phyloP scores from a whole-genome alignment of 1,140 invertebrate genomes.

The Sinonovacula constricta region DNA sequence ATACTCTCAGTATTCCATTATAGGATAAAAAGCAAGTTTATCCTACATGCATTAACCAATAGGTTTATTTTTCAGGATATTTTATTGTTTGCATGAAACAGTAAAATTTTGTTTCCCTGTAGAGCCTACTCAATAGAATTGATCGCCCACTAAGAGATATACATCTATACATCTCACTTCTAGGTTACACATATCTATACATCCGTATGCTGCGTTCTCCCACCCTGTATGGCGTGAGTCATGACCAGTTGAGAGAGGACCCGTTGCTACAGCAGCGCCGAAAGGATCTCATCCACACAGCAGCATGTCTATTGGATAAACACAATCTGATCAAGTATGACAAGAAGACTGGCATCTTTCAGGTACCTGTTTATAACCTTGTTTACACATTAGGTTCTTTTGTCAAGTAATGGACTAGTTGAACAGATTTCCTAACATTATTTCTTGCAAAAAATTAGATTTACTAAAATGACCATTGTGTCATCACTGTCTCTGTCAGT shows the following conservation, averaged over 20 bases:
- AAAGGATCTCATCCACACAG: slow-evolving; percentile 98
- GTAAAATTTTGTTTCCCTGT: no score
- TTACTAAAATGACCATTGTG: not conserved
- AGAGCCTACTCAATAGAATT: no score
- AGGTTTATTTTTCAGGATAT: no score
- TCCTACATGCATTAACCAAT: no score
- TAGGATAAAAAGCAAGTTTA: no score
- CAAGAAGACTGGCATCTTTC: slow-evolving; percentile 95
- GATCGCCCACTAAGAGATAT: no score
- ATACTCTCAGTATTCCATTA: no score
- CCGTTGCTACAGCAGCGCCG: slow-evolving; percentile 91
- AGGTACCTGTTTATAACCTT: slow-evolving; percentile 79
- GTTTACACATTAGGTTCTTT: not conserved
- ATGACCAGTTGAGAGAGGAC: slow-evolving; percentile 86
- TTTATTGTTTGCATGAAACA: no score
- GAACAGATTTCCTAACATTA: slow-evolving; percentile 6
- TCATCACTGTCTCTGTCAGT: not conserved
- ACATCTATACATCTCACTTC: no score
- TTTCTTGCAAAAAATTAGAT: not conserved
- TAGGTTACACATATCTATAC: slow-evolving; percentile 96
- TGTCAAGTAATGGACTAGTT: not conserved
- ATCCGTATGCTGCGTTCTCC: slow-evolving; percentile 85
- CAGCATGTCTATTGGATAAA: slow-evolving; percentile 93
- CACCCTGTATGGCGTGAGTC: slow-evolving; percentile 91
- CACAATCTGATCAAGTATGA: slow-evolving; percentile 98